Evolutionary conservation across 2,888 invertebrate genomes (phyloP).

Genomic region (Nomada goodeniana): DNA sequence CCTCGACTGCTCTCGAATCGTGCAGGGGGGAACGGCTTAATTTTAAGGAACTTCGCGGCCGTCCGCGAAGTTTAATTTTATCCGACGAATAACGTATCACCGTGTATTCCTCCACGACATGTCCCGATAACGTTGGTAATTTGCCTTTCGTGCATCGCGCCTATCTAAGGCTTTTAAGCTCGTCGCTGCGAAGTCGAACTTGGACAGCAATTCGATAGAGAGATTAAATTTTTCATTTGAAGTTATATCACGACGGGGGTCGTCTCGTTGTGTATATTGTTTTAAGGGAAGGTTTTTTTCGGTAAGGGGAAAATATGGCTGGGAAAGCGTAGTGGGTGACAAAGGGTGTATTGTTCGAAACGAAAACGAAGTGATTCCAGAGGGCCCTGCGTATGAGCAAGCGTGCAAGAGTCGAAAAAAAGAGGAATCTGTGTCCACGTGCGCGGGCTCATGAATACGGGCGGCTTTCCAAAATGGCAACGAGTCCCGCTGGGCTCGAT

Average conservation of each 20-base stretch:
- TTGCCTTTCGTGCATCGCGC: conserved; percentile 40
- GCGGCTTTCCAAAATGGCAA: conserved; percentile 79
- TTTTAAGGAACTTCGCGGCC: conserved; percentile 65
- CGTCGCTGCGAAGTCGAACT: too few relatives aligned
- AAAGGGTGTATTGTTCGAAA: conserved; percentile 42
- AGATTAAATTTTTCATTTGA: background rate
- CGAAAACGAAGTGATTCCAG: conserved; percentile 40
- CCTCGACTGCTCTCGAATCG: conserved; percentile 63
- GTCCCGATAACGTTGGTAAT: conserved; percentile 26
- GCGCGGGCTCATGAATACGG: conserved; percentile 64
- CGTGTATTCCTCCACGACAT: conserved; percentile 24
- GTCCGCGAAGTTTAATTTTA: conserved; percentile 60
- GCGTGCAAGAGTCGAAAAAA: conserved; percentile 50
- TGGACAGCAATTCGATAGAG: background rate
- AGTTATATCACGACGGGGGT: background rate
- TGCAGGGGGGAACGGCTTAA: conserved; percentile 59
- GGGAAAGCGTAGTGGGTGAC: conserved; percentile 6
- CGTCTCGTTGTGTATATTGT: background rate
- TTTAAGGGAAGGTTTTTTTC: background rate
- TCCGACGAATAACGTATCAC: conserved; percentile 42
- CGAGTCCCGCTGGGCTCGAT: conserved; percentile 71
- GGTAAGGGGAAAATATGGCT: conserved; percentile 13
- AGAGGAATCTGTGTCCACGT: conserved; percentile 73
- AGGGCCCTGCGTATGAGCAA: conserved; percentile 76
- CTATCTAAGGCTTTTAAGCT: conserved; percentile 25